These are phyloP conservation scores for Salticus scenicus DNA, from an alignment of 2,888 invertebrate genomes.

Conservation along the genomic window DNA sequence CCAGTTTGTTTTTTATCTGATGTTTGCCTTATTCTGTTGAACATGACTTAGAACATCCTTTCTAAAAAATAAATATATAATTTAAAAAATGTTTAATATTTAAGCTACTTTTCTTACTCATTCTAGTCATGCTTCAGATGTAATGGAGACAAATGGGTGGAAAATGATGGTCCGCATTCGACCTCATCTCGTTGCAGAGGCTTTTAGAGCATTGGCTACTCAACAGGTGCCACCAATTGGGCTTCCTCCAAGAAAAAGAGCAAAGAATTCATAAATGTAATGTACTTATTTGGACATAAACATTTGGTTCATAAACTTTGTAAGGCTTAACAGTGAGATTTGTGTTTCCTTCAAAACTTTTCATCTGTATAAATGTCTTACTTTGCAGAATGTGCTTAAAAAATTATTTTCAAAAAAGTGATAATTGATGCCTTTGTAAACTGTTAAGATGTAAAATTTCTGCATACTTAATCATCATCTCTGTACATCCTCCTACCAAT, in stretches of 20 bases:
- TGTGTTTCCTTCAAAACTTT: not conserved
- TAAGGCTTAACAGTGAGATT: conserved; percentile 5
- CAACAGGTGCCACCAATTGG: conserved; percentile 99
- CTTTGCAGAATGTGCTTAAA: conserved; percentile 18
- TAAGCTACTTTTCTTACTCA: too few relatives aligned
- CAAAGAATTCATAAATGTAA: conserved; percentile 80
- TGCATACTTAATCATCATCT: not conserved
- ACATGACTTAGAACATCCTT: too few relatives aligned
- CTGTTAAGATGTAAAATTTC: not conserved
- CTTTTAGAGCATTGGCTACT: conserved; percentile 97
- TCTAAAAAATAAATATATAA: too few relatives aligned
- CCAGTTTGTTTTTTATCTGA: too few relatives aligned
- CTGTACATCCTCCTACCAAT: not conserved
- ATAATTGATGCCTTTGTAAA: conserved; percentile 23
- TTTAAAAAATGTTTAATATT: too few relatives aligned
- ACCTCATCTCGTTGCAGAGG: conserved; percentile 98
- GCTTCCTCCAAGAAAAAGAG: conserved; percentile 95
- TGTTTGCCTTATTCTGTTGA: too few relatives aligned
- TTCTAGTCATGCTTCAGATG: conserved; percentile 97
- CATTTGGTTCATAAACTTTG: too few relatives aligned
- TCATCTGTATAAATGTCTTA: not conserved
- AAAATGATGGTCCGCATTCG: conserved; percentile 98
- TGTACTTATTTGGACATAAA: not conserved
- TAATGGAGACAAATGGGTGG: conserved; percentile 98
- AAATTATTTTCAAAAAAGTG: conserved; percentile 21